phyloP scores from a whole-genome alignment of 2,888 invertebrate species.

The Linyphia triangularis region DNA sequence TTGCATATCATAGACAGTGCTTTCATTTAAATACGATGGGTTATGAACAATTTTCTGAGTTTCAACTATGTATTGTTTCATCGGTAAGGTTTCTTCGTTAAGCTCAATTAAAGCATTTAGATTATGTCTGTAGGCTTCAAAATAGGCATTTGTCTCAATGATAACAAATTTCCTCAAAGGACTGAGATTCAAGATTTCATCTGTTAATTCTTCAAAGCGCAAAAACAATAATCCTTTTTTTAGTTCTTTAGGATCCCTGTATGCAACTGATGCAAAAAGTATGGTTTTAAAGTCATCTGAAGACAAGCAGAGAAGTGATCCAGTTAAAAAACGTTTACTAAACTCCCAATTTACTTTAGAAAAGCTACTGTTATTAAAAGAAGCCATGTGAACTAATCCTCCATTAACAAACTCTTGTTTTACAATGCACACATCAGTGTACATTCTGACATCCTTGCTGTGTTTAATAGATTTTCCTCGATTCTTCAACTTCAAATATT shows the following conservation, averaged over 20 bases:
- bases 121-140: conserved; percentile 89
- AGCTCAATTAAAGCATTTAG: conserved; percentile 85
- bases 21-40: conserved; percentile 80
- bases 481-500: conserved; percentile 80
- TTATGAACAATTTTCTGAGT: conserved; percentile 78
- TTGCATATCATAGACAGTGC: conserved; percentile 66
- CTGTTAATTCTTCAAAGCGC: conserved; percentile 54
- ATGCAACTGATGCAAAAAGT: conserved; percentile 85
- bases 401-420: conserved; percentile 77
- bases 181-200: conserved; percentile 53
- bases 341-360: conserved; percentile 80
- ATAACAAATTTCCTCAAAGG: conserved; percentile 81
- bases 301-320: conserved; percentile 87
- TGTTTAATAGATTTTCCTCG: conserved; percentile 78
- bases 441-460: conserved; percentile 78
- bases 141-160: conserved; percentile 89
- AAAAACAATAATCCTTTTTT: conserved; percentile 82
- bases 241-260: conserved; percentile 82
- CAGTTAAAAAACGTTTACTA: conserved; percentile 85
- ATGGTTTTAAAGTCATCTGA: conserved; percentile 85
- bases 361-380: conserved; percentile 67
- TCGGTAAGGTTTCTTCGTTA: conserved; percentile 83
- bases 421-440: conserved; percentile 78
- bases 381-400: conserved; percentile 77
- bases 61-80: conserved; percentile 85